Conservation (phyloP, 1,140 invertebrate genomes). For the Ceratina japonica region DNA sequence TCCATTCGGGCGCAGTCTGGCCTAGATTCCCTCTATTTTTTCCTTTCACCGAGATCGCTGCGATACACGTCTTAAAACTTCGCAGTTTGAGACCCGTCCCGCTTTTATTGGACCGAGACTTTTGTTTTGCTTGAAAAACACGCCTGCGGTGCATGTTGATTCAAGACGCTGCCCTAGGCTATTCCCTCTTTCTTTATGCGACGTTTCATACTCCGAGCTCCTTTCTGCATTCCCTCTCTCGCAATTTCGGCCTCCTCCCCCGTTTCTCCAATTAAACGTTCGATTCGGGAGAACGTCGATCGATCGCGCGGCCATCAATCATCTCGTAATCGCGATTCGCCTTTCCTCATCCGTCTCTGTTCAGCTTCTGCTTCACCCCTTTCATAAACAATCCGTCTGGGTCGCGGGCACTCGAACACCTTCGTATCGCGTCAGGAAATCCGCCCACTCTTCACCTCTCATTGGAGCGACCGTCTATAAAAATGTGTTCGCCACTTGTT, state of each 20-base stretch:
- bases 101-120: slow-evolving; percentile 27
- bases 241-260: not conserved
- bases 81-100: slow-evolving; percentile 17
- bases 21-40: slow-evolving; percentile 11
- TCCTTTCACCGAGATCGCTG: slow-evolving; percentile 8
- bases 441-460: not conserved
- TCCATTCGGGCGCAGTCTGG: not conserved
- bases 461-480: not conserved
- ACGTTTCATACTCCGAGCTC: not conserved
- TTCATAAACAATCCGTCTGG: slow-evolving; percentile 16
- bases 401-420: not conserved
- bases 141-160: not conserved
- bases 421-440: not conserved
- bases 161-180: slow-evolving; percentile 17
- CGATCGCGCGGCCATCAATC: not conserved
- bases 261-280: not conserved
- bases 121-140: slow-evolving; percentile 29
- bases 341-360: not conserved
- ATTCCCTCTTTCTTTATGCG: not conserved
- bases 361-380: too few relatives aligned
- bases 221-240: too few relatives aligned
- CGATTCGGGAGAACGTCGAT: not conserved
- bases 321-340: not conserved
- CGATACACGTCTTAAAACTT: slow-evolving; percentile 6
- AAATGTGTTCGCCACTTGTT: not conserved